Conservation (phyloP, 2,113 vertebrate species). For the Coregonus clupeaformis region DNA sequence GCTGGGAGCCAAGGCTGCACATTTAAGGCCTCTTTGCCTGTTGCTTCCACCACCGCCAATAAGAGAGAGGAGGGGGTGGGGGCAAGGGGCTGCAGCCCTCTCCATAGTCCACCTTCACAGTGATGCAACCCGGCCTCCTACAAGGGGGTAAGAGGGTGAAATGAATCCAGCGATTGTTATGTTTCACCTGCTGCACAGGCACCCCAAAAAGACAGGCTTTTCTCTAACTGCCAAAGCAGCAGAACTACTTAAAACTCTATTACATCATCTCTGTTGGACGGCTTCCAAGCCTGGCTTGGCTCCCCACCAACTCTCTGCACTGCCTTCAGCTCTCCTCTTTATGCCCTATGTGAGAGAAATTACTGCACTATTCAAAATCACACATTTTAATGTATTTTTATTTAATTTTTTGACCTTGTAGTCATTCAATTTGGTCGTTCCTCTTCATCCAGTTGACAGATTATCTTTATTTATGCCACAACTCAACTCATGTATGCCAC, state of each 20-base stretch:
- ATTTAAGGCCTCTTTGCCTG: not conserved
- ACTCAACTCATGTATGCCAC: slow-evolving; percentile 40
- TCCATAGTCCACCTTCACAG: not conserved
- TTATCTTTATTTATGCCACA: slow-evolving; percentile 41
- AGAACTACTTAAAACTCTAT: slow-evolving; percentile 69
- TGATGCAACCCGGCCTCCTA: not conserved
- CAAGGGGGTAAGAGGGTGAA: slow-evolving; percentile 14
- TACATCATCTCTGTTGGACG: slow-evolving; percentile 69
- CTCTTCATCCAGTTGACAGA: slow-evolving; percentile 25
- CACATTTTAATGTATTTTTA: not conserved
- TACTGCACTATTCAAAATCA: not conserved
- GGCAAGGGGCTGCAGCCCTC: not conserved
- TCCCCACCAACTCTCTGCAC: slow-evolving; percentile 36
- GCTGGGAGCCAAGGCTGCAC: not conserved
- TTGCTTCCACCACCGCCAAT: not conserved
- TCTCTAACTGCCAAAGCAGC: slow-evolving; percentile 54
- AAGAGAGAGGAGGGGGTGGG: not conserved
- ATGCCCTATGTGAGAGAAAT: not conserved
- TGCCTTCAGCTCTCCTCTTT: slow-evolving; percentile 17
- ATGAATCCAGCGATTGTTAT: slow-evolving; percentile 59
- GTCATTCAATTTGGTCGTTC: not conserved
- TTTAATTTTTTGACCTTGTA: not conserved
- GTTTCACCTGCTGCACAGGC: slow-evolving; percentile 68
- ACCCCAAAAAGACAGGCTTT: slow-evolving; percentile 33
- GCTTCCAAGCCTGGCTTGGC: slow-evolving; percentile 55